Evolutionary conservation across 2,888 invertebrate genomes (phyloP).

Genomic region (Mimachlamys varia): DNA sequence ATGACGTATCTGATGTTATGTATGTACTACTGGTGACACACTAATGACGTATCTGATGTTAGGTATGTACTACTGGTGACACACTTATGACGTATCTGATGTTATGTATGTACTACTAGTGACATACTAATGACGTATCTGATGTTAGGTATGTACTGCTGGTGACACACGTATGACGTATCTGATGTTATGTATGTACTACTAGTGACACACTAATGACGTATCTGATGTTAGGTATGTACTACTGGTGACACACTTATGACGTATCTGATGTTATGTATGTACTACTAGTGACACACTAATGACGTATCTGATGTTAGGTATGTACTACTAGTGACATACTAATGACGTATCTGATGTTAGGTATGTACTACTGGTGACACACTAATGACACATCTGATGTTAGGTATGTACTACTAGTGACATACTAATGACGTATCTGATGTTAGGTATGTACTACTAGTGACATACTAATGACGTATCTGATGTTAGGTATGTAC

Average conservation of each 20-base stretch:
- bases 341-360: no score
- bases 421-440: no score
- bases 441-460: constrained; percentile 36
- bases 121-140: no score
- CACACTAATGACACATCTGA: no score
- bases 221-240: constrained; percentile 36
- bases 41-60: no score
- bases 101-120: constrained; percentile 28
- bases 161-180: no score
- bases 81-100: no score
- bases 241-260: no score
- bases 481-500: constrained; percentile 34
- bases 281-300: background rate
- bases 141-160: constrained; percentile 36
- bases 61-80: constrained; percentile 37
- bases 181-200: constrained; percentile 10
- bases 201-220: background rate
- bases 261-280: background rate
- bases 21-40: background rate
- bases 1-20: background rate
- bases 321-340: constrained; percentile 22
- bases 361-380: constrained; percentile 37
- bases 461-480: background rate
- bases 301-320: background rate
- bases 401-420: constrained; percentile 38